Evolutionary conservation across 2,888 invertebrate species (phyloP).

Genomic region (Rosalia funebris): DNA sequence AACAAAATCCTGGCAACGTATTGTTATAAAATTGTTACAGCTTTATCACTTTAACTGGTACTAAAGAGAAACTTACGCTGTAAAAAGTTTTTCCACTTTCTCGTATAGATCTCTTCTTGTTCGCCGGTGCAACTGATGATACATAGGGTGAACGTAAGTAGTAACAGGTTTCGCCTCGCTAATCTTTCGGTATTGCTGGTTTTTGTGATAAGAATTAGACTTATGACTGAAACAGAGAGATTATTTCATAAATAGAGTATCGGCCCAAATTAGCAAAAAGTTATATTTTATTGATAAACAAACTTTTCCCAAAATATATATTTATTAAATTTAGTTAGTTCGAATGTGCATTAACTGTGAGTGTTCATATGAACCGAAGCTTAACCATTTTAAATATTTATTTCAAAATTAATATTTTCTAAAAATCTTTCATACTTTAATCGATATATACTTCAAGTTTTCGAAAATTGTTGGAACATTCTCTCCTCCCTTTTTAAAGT

Average conservation of each 20-base stretch:
- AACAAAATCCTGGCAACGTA: no score
- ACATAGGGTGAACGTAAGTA: conserved; percentile 44
- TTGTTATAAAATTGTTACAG: not conserved
- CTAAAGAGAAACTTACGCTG: conserved; percentile 67
- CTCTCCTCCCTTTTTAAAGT: no score
- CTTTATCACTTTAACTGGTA: not conserved
- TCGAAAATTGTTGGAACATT: no score
- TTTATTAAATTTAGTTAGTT: no score
- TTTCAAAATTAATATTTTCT: not conserved
- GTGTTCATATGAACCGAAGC: no score
- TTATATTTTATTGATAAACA: not conserved
- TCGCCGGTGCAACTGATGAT: conserved; percentile 67
- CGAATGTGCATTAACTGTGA: no score
- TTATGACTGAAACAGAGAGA: not conserved
- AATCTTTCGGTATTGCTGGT: not conserved
- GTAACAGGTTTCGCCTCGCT: conserved; percentile 1
- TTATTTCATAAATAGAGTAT: not conserved
- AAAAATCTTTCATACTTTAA: no score
- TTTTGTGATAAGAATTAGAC: not conserved
- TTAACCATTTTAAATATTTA: no score
- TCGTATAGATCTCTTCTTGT: conserved; percentile 71
- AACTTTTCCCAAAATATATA: no score
- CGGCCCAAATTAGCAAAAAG: not conserved
- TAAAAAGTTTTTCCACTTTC: conserved; percentile 71
- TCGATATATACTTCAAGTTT: no score